phyloP scores from a whole-genome alignment of 37 sponge, comb jelly and placozoan species.

The Crambe crambe region DNA sequence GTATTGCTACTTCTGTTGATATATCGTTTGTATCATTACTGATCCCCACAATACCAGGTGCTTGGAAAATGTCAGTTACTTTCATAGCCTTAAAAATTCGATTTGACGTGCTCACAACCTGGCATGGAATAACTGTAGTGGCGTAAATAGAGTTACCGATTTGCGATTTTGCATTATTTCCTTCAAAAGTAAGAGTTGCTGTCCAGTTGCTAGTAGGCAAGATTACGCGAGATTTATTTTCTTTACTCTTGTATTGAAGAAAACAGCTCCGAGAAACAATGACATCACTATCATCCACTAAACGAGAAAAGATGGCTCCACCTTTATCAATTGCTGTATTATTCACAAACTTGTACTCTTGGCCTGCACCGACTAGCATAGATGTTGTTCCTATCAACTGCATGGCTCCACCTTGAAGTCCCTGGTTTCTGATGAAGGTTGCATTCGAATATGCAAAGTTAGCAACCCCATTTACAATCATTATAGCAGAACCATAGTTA shows the following conservation, averaged over 20 bases:
- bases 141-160: background rate
- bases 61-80: background rate
- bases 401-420: background rate
- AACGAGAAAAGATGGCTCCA: background rate
- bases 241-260: background rate
- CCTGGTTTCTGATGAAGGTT: background rate
- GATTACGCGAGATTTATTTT: background rate
- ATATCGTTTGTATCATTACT: background rate
- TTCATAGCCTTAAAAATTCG: background rate
- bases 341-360: background rate
- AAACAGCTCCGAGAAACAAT: background rate
- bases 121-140: slow-evolving; percentile 9
- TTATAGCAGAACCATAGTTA: background rate
- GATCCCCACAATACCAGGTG: background rate
- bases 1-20: slow-evolving; percentile 10
- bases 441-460: background rate
- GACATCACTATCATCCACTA: background rate
- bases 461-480: background rate
- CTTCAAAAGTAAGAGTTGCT: background rate
- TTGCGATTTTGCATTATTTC: background rate
- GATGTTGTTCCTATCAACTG: background rate
- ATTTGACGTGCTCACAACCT: background rate
- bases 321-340: background rate
- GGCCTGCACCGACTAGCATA: background rate
- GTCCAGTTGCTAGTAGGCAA: background rate